Evolutionary conservation across 2,888 invertebrate species (phyloP), one percentile per base, ranked within the genome.

Genomic region (Sepioteuthis lessoniana): DNA sequence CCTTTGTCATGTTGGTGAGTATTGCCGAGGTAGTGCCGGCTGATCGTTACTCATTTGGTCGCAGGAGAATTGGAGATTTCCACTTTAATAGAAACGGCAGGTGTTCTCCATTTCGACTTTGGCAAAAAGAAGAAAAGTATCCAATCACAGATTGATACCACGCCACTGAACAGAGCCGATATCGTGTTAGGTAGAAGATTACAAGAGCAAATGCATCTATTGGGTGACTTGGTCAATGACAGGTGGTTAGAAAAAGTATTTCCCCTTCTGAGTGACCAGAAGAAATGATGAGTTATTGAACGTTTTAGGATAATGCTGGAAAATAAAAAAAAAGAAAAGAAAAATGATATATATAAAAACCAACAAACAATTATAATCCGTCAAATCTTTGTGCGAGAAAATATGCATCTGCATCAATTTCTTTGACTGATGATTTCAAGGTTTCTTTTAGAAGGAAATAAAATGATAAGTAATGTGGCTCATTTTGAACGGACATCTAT

Each of bases 51-150:
- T 76, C n/a, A 76, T 2, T 76, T 76, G 76, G n/a, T 76, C 76
- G 76, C 76, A 2, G n/a, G 76, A 76, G 31, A 76, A n/a, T 76
- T 76, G 31, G 31, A n/a, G 31, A n/a, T 76, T 76, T n/a, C 31
- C n/a, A 31, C 76, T 31, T 76, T 76, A 76, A 76, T 76, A 31
- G n/a, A 76, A 31, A 76, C 76, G 10, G n/a, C 76, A 76, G 76
- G n/a, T 76, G 76, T 76, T 76, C 76, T n/a, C 76, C 13, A 76
- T 76, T 76, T n/a, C 76, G 76, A n/a, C 76, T 76, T 76, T 76
- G 31, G 31, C 31, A 76, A 13, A 31, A n/a, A 76, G n/a, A 76
- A 13, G n/a, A 76, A n/a, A n/a, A 76, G 8, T n/a, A 76, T 7
- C 8, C 31, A n/a, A 55, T 55, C n/a, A 76, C 31, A 76, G 76